Evolutionary conservation across 1,140 invertebrate species (phyloP).

Genomic region (Saxidomus purpurata): DNA sequence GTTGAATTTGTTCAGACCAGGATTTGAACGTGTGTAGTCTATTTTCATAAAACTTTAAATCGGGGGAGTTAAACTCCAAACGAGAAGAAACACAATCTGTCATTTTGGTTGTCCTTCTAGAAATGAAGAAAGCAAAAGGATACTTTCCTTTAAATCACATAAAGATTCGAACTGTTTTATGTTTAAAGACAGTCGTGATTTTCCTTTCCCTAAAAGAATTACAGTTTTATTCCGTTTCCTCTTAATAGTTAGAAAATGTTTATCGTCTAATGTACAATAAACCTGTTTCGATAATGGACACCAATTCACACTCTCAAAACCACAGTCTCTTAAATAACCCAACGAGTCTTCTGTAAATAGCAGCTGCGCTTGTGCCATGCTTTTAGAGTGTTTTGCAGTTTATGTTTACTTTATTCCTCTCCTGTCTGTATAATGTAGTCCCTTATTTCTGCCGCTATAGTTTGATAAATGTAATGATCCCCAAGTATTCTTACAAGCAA

Average conservation of each 20-base stretch:
- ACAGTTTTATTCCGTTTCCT: constrained; percentile 10
- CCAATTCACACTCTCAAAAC: constrained; percentile 36
- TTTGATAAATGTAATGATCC: no score
- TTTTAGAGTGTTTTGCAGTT: background rate
- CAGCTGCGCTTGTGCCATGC: constrained; percentile 60
- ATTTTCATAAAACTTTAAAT: constrained; percentile 40
- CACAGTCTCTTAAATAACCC: constrained; percentile 28
- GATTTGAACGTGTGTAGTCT: constrained; percentile 52
- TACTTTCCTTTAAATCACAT: constrained; percentile 63
- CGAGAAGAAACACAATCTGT: no score
- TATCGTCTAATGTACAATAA: constrained; percentile 12
- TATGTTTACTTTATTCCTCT: background rate
- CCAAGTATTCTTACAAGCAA: background rate
- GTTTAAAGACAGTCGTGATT: background rate
- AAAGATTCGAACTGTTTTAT: constrained; percentile 35
- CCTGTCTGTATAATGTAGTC: no score
- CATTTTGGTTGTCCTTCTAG: constrained; percentile 35
- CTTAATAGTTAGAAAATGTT: background rate
- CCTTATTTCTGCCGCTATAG: no score
- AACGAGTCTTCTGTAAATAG: no score
- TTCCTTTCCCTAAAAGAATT: constrained; percentile 7
- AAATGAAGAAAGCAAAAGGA: constrained; percentile 35
- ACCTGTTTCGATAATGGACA: constrained; percentile 20
- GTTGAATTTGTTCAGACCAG: constrained; percentile 44
- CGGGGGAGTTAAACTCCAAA: constrained; percentile 26